Base-by-base conservation (phyloP, 1,140 invertebrate species). In the Caenorhabditis remanei region DNA sequence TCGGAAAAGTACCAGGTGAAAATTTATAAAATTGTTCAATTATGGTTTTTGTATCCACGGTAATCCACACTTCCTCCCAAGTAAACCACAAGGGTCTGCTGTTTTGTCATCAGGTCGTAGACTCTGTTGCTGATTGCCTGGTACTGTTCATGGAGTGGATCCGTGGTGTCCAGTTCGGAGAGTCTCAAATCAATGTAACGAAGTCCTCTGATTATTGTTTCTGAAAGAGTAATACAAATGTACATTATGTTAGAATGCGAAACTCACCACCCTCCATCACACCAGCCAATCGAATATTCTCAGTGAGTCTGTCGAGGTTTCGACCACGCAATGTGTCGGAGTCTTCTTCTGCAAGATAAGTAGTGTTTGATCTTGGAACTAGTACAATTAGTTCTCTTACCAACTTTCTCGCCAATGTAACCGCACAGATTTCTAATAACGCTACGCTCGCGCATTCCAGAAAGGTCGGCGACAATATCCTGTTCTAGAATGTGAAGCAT, bases 171-270 rank as follows among this genome's bases (percentile, higher is more conserved):
- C 4, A 65, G 63, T 41, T 65, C 63, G 8, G 63, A 40, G 0
- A 65, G 21, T 65, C 63, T 65, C 13, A 65, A n/a, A 40, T 65
- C 63, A 13, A 65, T 65, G 32, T 40, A 65, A 7, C 63, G 63
- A 41, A 65, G 63, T 6, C 63, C 63, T 0, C 32, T 13, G 2
- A 6, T 7, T 8, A 40, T 65, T 9, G 40, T 19, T 9, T 65
- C 63, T 65, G 32, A 3, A 65, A 40, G 1, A 65, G 32, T 16
- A 65, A 40, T 32, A 32, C 1, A 40, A 2, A 13, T 13, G 16
- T 53, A 13, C 16, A 53, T 4, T 53, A 16, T 2, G 16, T 13
- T 13, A 53, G 50, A 53, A 53, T 53, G 16, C 9, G 1, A 9
- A 53, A 53, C 9, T 9, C 16, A 53, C 50, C 50, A 16, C 9